These are phyloP conservation scores for Epistrophe eligans DNA, from an alignment of 2,888 invertebrate species.

Conservation along the genomic window DNA sequence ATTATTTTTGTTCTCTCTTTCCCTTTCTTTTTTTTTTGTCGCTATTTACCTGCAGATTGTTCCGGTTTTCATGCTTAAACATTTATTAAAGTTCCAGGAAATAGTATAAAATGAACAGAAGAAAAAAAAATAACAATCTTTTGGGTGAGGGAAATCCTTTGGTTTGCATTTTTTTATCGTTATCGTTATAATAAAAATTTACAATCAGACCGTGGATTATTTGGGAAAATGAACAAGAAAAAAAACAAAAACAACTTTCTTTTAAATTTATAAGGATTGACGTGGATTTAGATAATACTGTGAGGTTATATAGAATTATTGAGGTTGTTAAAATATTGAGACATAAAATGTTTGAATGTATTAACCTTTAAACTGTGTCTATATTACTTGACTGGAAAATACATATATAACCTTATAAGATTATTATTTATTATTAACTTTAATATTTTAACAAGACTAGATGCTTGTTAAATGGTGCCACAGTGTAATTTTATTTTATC, in stretches of 20 bases:
- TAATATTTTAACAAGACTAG: too few species aligned
- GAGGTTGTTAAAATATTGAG: neutral
- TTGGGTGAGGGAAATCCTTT: slow-evolving; percentile 24
- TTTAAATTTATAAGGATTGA: neutral
- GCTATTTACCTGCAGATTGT: slow-evolving; percentile 61
- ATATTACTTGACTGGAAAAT: too few species aligned
- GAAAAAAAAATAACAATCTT: slow-evolving; percentile 3
- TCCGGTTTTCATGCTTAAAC: slow-evolving; percentile 53
- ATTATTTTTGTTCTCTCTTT: neutral
- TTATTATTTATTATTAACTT: too few species aligned
- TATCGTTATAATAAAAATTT: slow-evolving; percentile 40
- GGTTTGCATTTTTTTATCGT: slow-evolving; percentile 57
- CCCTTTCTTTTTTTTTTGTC: slow-evolving; percentile 25
- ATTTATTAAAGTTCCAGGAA: slow-evolving; percentile 71
- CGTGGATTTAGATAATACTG: too few species aligned
- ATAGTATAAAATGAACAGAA: slow-evolving; percentile 38
- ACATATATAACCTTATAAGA: too few species aligned
- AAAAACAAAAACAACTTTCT: neutral
- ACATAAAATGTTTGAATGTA: too few species aligned
- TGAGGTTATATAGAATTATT: slow-evolving; percentile 1
- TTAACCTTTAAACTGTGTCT: neutral
- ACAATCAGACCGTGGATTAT: slow-evolving; percentile 35
- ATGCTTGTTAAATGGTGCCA: too few species aligned
- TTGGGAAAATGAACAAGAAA: slow-evolving; percentile 23
- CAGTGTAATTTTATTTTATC: too few species aligned